Evolutionary conservation across 2,113 vertebrate genomes (phyloP), one percentile per base, ranked within the genome.

Genomic region (Romanogobio albipinnatus): DNA sequence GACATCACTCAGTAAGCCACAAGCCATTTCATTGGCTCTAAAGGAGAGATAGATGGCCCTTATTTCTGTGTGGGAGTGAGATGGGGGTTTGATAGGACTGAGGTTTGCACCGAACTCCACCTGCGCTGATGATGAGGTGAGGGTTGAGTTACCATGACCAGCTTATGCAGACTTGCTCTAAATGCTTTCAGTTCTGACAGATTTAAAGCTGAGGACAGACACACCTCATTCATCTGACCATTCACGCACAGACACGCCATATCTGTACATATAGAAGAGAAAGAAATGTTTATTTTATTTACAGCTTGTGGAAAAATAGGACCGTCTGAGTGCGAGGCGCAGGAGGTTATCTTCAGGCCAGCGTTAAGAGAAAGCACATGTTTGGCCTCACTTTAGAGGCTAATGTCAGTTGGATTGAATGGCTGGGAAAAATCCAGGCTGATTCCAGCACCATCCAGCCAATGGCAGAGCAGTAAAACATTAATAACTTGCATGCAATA

Each of bases 301-400:
- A 89, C 86, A 85, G 90, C 86, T 81, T 85, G 87, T 88, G 87
- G 88, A 92, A 92, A 89, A 91, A 86, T 47, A 83, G 71, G 61
- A 39, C 56, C 70, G 33, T 81, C 66, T 49, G 59, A 59, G 80
- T 66, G 58, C 49, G 68, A 85, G 87, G 82, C 76, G 61, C 70
- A 86, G 77, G 84, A 89, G 84, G 66, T 87, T 87, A 91, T 91
- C 91, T 86, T 85, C 83, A 88, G 87, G 89, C 80, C 78, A 74
- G 76, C 61, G 61, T 87, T 91, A 92, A 93, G 85, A 64, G 73
- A 88, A 93, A 92, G 93, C 93, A 92, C 86, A 92, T 93, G 93
- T 91, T 91, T 93, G 93, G 92, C 90, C 62, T 84, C 59, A 89
- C 89, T 91, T 92, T 90, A 92, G 86, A 93, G 86, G 86, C 80